Conservation (phyloP, 2,888 invertebrate genomes). For the Agrotis exclamationis region DNA sequence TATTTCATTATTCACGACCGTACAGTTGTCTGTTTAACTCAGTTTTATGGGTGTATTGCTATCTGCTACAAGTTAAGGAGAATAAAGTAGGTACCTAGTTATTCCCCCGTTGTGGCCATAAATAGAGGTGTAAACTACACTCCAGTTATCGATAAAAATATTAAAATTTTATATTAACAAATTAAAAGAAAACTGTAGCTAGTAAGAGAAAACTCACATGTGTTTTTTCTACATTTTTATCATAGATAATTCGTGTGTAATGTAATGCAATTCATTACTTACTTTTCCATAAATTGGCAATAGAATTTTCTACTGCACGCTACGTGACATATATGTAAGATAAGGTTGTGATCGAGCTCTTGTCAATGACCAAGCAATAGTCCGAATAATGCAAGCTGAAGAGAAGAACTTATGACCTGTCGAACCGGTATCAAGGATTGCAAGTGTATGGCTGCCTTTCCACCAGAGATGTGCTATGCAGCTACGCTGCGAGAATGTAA, state of each 20-base stretch:
- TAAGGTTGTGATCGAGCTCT: no score
- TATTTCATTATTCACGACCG: slow-evolving; percentile 34
- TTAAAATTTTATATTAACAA: neutral
- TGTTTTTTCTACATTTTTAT: neutral
- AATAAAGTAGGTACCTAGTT: slow-evolving; percentile 24
- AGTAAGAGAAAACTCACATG: neutral
- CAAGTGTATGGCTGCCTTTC: no score
- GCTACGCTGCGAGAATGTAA: no score
- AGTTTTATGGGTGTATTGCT: slow-evolving; percentile 43
- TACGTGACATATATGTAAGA: no score
- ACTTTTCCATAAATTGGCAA: neutral
- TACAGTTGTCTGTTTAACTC: slow-evolving; percentile 32
- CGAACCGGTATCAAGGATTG: neutral
- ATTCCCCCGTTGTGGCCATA: slow-evolving; percentile 14
- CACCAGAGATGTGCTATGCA: no score
- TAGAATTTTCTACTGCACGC: neutral
- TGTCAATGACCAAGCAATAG: no score
- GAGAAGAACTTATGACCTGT: neutral
- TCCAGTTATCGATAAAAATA: slow-evolving; percentile 21
- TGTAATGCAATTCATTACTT: neutral
- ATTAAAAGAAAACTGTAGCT: neutral
- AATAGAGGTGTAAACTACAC: slow-evolving; percentile 33
- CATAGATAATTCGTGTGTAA: neutral
- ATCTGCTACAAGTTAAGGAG: slow-evolving; percentile 27
- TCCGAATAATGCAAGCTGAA: neutral